These are phyloP conservation scores for Condylura cristata DNA, from an alignment of 2,113 vertebrate species.

Conservation along the genomic window DNA sequence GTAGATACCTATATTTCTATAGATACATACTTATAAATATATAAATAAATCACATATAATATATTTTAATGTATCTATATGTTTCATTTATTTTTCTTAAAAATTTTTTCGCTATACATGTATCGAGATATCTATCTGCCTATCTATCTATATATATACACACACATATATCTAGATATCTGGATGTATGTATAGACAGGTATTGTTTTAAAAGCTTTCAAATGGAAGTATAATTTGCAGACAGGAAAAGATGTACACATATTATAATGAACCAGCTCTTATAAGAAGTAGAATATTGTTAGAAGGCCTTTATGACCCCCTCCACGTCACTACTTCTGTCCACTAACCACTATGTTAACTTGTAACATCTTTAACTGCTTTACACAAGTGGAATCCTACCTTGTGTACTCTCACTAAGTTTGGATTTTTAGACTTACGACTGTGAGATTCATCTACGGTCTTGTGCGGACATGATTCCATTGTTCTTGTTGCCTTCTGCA, in stretches of 20 bases:
- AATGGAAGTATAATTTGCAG: conserved; percentile 7
- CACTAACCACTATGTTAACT: not conserved
- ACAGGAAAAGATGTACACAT: conserved; percentile 10
- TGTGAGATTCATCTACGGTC: not conserved
- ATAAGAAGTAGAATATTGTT: not conserved
- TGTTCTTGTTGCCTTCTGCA: not conserved
- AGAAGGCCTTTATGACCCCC: not conserved
- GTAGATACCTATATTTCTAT: too few relatives aligned
- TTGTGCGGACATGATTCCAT: not conserved
- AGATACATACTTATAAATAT: too few relatives aligned
- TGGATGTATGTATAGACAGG: too few relatives aligned
- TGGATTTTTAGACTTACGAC: not conserved
- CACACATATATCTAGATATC: too few relatives aligned
- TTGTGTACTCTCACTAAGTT: not conserved
- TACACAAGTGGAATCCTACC: not conserved
- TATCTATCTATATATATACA: too few relatives aligned
- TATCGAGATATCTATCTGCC: too few relatives aligned
- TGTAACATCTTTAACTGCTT: not conserved
- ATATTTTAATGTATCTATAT: too few relatives aligned
- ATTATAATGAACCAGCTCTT: not conserved
- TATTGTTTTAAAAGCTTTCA: not conserved
- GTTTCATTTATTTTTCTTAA: too few relatives aligned
- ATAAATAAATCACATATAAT: too few relatives aligned
- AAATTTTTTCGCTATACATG: too few relatives aligned
- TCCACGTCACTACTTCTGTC: not conserved